These are phyloP conservation scores for Poecile montanus DNA, from an alignment of 2,797 vertebrate genomes.

Conservation along the genomic window DNA sequence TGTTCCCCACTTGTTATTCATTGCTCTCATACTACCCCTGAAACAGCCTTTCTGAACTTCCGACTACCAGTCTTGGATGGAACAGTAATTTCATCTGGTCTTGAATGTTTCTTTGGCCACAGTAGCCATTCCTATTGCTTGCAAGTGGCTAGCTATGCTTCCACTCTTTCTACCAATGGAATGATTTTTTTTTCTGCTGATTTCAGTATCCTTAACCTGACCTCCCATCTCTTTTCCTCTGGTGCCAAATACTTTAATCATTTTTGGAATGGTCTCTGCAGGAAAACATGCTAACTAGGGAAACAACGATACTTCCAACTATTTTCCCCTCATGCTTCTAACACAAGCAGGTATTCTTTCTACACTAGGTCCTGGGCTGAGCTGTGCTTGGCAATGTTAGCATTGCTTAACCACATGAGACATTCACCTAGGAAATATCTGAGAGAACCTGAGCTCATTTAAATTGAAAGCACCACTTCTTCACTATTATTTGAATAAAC, in stretches of 20 bases:
- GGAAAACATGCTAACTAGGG: slow-evolving; percentile 3
- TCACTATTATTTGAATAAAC: background rate
- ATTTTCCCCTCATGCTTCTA: background rate
- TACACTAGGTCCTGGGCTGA: background rate
- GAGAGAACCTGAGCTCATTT: background rate
- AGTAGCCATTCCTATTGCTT: background rate
- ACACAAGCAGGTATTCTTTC: background rate
- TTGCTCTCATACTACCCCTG: background rate
- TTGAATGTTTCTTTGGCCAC: background rate
- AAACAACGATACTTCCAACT: background rate
- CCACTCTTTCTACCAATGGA: background rate
- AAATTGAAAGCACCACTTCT: background rate
- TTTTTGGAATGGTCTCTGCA: background rate
- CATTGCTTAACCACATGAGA: background rate
- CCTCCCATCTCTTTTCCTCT: slow-evolving; percentile 26
- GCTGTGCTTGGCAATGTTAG: background rate
- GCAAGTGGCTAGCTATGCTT: background rate
- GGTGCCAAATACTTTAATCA: slow-evolving; percentile 32
- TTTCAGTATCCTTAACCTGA: slow-evolving; percentile 12
- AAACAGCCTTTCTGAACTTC: background rate
- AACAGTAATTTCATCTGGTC: background rate
- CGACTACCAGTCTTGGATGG: background rate
- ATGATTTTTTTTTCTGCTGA: background rate
- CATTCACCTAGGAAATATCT: background rate
- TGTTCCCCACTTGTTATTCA: background rate